Conservation (phyloP, 2,888 invertebrate species). For the Drosophila meridionalis region DNA sequence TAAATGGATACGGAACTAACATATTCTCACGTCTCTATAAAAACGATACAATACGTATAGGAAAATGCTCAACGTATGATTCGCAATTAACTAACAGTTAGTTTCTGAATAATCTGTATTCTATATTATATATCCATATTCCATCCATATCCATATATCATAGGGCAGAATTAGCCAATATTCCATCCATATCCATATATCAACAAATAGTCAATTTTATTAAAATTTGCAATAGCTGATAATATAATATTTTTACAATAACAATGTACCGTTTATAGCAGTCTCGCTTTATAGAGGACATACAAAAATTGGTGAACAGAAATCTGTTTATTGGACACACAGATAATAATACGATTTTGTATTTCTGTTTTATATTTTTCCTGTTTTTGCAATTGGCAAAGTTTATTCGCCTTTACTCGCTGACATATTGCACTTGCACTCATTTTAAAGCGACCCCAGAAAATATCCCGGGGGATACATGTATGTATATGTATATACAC, state of each 20-base stretch:
- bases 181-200: too few species aligned
- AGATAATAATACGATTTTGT: constrained; percentile 41
- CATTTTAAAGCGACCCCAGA: constrained; percentile 44
- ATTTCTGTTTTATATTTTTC: not conserved
- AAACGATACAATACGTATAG: not conserved
- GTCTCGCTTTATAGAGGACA: constrained; percentile 1
- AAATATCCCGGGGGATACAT: constrained; percentile 1
- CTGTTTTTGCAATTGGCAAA: constrained; percentile 46
- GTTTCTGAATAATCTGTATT: not conserved
- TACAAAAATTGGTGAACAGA: constrained; percentile 28
- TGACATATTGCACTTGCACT: constrained; percentile 72
- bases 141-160: too few species aligned
- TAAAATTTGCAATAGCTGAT: too few species aligned
- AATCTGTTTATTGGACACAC: constrained; percentile 45
- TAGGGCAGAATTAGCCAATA: too few species aligned
- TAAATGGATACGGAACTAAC: not conserved
- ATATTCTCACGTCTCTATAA: not conserved
- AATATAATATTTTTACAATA: too few species aligned
- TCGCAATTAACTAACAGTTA: not conserved
- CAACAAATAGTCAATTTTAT: too few species aligned
- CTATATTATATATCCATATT: not conserved
- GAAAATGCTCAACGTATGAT: not conserved
- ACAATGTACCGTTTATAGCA: not conserved
- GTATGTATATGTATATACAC: not conserved
- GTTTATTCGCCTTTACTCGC: constrained; percentile 72